These are phyloP conservation scores for Amyelois transitella DNA, from an alignment of 1,140 invertebrate species.

Conservation along the genomic window DNA sequence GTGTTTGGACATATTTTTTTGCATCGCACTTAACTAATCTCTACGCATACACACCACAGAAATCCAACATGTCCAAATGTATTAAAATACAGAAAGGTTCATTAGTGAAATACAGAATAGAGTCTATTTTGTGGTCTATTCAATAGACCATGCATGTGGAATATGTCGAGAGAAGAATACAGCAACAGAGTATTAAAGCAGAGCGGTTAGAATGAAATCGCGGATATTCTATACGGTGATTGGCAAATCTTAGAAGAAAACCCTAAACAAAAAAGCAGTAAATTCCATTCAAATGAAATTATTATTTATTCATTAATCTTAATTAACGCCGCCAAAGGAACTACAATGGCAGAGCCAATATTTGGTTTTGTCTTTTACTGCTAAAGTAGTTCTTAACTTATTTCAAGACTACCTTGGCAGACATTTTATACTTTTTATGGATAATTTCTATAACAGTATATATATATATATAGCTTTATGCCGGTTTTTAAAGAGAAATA, in stretches of 20 bases:
- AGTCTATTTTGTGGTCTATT: too few species aligned
- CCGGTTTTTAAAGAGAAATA: too few species aligned
- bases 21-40: neutral
- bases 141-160: neutral
- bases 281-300: neutral
- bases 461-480: too few species aligned
- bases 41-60: neutral
- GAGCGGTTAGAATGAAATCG: neutral
- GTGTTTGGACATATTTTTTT: neutral
- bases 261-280: neutral
- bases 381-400: too few species aligned
- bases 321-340: too few species aligned
- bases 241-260: neutral
- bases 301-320: neutral
- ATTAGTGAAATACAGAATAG: neutral
- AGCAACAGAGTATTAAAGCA: neutral
- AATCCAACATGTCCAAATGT: too few species aligned
- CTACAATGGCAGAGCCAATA: too few species aligned
- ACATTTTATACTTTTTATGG: too few species aligned
- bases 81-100: neutral
- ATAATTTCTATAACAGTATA: too few species aligned
- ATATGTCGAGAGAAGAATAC: neutral
- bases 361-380: too few species aligned
- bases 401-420: too few species aligned
- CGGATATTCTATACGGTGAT: neutral